Evolutionary conservation across 2,797 vertebrate genomes (phyloP).

Genomic region (Pseudochaenichthys georgianus): DNA sequence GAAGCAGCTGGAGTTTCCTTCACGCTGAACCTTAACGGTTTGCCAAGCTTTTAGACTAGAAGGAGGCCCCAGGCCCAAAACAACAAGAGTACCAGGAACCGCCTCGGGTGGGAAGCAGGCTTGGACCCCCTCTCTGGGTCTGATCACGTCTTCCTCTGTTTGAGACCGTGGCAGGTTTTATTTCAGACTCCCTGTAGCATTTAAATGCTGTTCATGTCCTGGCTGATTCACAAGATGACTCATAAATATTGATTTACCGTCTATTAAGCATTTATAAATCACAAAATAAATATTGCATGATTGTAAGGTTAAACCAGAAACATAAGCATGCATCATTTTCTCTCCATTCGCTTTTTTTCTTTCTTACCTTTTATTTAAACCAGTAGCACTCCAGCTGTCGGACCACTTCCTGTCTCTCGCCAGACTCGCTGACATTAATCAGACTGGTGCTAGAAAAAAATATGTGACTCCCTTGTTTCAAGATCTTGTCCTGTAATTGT

Average conservation of each 20-base stretch:
- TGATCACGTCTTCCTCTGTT: background rate
- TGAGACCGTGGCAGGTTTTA: slow-evolving; percentile 4
- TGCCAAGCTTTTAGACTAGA: background rate
- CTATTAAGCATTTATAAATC: slow-evolving; percentile 53
- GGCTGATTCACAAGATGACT: slow-evolving; percentile 47
- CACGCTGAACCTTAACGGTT: background rate
- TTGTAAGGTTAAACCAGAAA: slow-evolving; percentile 54
- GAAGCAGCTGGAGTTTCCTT: background rate
- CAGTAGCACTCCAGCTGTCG: slow-evolving; percentile 25
- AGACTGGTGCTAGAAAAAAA: slow-evolving; percentile 58
- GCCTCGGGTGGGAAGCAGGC: background rate
- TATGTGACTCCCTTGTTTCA: slow-evolving; percentile 7
- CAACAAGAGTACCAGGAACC: background rate
- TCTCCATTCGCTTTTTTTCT: background rate
- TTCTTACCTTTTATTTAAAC: background rate
- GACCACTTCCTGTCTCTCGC: slow-evolving; percentile 34
- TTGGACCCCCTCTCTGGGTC: too few relatives aligned
- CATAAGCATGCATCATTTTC: slow-evolving; percentile 25
- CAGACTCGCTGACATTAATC: slow-evolving; percentile 47
- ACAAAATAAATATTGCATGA: slow-evolving; percentile 58
- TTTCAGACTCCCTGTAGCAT: slow-evolving; percentile 11
- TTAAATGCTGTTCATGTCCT: slow-evolving; percentile 38
- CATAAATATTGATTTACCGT: slow-evolving; percentile 66
- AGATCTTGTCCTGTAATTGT: slow-evolving; percentile 26
- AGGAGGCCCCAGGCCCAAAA: background rate